Percentiles rank a stretch among this genome's conserved stretches.
These are phyloP conservation scores for Agapornis canus DNA, from an alignment of 2,797 vertebrate genomes.

Conservation along the genomic window DNA sequence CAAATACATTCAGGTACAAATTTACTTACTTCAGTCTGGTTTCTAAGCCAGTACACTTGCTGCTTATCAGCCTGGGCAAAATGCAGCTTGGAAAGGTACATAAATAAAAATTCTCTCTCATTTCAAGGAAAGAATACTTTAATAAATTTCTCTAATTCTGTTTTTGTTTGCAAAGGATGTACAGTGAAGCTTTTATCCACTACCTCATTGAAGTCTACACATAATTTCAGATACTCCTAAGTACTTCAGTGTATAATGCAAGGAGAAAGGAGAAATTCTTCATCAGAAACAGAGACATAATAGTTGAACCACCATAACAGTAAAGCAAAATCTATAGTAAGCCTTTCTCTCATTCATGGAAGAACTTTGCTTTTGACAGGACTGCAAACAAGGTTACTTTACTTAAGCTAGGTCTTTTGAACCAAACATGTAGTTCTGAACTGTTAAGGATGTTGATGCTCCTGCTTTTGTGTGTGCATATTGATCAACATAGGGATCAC, in stretches of 20 bases:
- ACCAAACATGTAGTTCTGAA: background rate
- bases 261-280: background rate
- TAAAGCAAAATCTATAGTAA: background rate
- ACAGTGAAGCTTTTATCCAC: background rate
- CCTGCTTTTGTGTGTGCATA: background rate
- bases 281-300: background rate
- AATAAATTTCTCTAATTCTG: background rate
- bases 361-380: background rate
- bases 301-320: background rate
- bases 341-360: background rate
- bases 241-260: background rate
- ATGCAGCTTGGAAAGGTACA: background rate
- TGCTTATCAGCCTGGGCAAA: background rate
- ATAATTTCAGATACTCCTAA: background rate
- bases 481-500: background rate
- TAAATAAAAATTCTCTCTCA: background rate
- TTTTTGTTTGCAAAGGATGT: background rate
- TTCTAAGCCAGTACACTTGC: background rate
- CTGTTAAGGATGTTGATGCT: background rate
- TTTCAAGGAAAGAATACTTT: background rate
- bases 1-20: background rate
- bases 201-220: background rate
- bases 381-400: background rate
- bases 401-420: background rate
- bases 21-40: background rate